These are phyloP conservation scores for Ichneumon xanthorius DNA, from an alignment of 2,888 invertebrate genomes.

Conservation along the genomic window DNA sequence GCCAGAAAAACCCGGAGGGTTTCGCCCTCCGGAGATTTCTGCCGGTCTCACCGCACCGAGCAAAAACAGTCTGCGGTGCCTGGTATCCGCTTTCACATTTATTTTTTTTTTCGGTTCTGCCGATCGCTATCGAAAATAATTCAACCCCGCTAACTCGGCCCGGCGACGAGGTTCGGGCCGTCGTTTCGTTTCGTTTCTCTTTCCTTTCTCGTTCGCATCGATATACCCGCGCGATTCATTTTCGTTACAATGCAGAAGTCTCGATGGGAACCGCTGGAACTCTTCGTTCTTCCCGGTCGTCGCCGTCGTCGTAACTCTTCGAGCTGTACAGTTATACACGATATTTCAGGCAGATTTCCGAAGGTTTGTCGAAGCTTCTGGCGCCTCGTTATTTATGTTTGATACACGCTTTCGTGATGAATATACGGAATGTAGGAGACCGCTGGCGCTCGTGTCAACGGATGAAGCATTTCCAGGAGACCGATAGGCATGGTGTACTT, in stretches of 20 bases:
- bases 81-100: constrained; percentile 29
- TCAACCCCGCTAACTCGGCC: constrained; percentile 24
- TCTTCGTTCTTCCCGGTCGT: constrained; percentile 17
- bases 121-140: constrained; percentile 50
- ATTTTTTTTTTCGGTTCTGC: constrained; percentile 5
- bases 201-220: constrained; percentile 21
- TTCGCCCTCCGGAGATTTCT: constrained; percentile 59
- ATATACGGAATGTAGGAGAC: constrained; percentile 6
- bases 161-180: constrained; percentile 57
- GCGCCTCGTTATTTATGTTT: constrained; percentile 21
- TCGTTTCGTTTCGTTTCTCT: constrained; percentile 28
- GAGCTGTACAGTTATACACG: background rate
- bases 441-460: background rate
- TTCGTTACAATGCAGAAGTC: constrained; percentile 27
- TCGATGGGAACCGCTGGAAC: constrained; percentile 4
- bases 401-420: constrained; percentile 23
- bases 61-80: constrained; percentile 36
- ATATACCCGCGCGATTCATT: constrained; percentile 33
- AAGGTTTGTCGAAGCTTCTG: constrained; percentile 18
- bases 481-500: background rate
- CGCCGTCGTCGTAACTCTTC: constrained; percentile 31
- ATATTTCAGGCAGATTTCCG: background rate
- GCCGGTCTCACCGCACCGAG: constrained; percentile 45
- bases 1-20: constrained; percentile 40
- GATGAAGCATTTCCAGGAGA: background rate